Percentiles rank a stretch among this genome's conserved stretches.
Conservation (phyloP, 2,888 invertebrate species). For the Atethmia centrago region DNA sequence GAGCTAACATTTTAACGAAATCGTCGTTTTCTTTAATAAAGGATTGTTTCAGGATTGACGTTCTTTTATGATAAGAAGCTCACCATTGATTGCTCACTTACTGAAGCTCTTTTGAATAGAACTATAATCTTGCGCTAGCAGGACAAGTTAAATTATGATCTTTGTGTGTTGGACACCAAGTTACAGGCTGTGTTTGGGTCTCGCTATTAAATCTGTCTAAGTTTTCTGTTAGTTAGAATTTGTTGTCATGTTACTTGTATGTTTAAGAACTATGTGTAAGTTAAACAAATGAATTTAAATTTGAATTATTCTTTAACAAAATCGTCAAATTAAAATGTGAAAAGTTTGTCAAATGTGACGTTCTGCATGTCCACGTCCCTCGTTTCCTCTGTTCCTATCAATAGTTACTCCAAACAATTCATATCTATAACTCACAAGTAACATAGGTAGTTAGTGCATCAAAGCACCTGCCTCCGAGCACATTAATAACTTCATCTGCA, state of each 20-base stretch:
- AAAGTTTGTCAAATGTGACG: not conserved
- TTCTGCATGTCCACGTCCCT: not conserved
- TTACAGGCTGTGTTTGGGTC: not conserved
- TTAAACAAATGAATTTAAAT: not conserved
- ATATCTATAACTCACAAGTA: slow-evolving; percentile 20
- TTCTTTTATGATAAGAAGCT: no score
- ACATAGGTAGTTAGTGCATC: slow-evolving; percentile 58
- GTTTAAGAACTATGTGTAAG: no score
- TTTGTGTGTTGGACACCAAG: not conserved
- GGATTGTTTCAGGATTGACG: not conserved
- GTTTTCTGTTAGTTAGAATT: no score
- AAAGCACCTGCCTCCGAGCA: slow-evolving; percentile 62
- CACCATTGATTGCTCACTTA: not conserved
- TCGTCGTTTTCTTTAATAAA: no score
- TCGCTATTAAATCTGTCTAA: not conserved
- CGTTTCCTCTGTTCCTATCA: not conserved
- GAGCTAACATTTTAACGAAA: no score
- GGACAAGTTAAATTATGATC: not conserved
- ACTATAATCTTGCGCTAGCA: not conserved
- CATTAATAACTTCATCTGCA: slow-evolving; percentile 83
- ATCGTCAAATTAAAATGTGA: not conserved
- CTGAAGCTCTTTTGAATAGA: no score
- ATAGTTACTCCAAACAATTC: not conserved
- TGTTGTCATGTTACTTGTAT: no score
- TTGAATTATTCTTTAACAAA: not conserved